Evolutionary conservation across 2,113 vertebrate species (phyloP).

Genomic region (Tautogolabrus adspersus): DNA sequence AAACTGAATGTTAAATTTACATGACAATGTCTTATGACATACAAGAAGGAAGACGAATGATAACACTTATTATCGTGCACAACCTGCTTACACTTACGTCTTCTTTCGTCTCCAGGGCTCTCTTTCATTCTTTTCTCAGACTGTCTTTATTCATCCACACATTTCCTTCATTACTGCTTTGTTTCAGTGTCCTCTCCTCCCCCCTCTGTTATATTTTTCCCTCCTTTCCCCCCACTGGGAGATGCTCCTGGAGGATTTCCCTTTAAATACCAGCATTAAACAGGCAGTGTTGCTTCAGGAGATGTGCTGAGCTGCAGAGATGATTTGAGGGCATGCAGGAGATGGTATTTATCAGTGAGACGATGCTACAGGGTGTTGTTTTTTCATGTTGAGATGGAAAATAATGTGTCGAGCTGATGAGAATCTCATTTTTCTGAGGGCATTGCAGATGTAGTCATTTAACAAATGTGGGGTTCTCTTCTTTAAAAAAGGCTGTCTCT

Average conservation of each 20-base stretch:
- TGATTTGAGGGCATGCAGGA: constrained; percentile 26
- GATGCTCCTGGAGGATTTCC: constrained; percentile 25
- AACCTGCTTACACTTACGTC: too few relatives aligned
- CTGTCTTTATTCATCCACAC: neutral
- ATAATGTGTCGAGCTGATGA: neutral
- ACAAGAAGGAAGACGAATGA: too few relatives aligned
- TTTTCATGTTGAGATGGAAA: constrained; percentile 8
- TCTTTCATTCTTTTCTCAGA: too few relatives aligned
- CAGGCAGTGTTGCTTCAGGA: constrained; percentile 13
- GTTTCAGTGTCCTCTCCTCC: neutral
- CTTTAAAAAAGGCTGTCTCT: too few relatives aligned
- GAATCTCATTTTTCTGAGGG: neutral
- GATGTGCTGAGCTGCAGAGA: constrained; percentile 39
- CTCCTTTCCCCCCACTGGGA: constrained; percentile 1
- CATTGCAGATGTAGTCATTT: neutral
- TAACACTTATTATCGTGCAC: too few relatives aligned
- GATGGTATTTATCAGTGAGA: constrained; percentile 35
- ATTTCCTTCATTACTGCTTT: neutral
- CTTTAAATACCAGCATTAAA: constrained; percentile 41
- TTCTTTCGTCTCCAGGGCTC: too few relatives aligned
- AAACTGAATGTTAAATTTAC: too few relatives aligned
- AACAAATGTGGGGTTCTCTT: too few relatives aligned
- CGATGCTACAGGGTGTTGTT: constrained; percentile 14
- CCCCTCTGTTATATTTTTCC: neutral
- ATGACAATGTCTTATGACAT: too few relatives aligned